Evolutionary conservation across 2,113 vertebrate genomes (phyloP), one percentile per base, ranked within the genome.

Genomic region (Coptodon bakossiorum): DNA sequence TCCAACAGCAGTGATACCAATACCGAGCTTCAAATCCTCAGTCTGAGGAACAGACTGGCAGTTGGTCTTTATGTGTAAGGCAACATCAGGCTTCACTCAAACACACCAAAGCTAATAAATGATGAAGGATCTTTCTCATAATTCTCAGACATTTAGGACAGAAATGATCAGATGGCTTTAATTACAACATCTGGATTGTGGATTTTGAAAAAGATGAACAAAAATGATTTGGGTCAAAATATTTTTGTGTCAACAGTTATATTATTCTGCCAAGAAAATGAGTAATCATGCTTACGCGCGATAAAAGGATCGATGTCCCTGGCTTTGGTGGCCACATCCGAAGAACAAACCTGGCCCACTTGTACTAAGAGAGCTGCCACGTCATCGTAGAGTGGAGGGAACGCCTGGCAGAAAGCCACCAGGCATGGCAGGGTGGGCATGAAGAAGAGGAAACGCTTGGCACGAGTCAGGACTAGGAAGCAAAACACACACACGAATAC

Each of bases 391-490:
- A 99, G 94, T 0, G 98, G 98, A 81, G 98, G 98, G 90, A 99
- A 99, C 24, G 98, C 98, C 96, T 98, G 97, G 92, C 98, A 99
- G 96, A 99, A 98, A 0, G 98, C 97, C 87, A 98, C 98, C 96
- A 99, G 93, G 92, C 98, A 99, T 0, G 98, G 98, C 94, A 99
- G 95, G 12, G 98, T 99, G 19, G 98, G 98, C 98, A 99, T 98
- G 92, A 99, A 99, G 91, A 99, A 99, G 43, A 96, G 91, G 80
- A 97, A 98, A 14, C 99, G 97, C 94, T 99, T 99, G 24, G 98
- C 94, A 83, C 97, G 98, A 19, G 98, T 99, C 93, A 99, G 94
- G 86, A 99, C 99, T 99, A 53, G n/a, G 88, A 86, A 88, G 34
- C 16, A 83, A 4, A 84, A 78, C 31, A 84, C 13, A 83, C 43